Evolutionary conservation across 92 coral and sea anemone species (phyloP), one percentile per base, ranked within the genome.

Genomic region (Galaxea fascicularis): DNA sequence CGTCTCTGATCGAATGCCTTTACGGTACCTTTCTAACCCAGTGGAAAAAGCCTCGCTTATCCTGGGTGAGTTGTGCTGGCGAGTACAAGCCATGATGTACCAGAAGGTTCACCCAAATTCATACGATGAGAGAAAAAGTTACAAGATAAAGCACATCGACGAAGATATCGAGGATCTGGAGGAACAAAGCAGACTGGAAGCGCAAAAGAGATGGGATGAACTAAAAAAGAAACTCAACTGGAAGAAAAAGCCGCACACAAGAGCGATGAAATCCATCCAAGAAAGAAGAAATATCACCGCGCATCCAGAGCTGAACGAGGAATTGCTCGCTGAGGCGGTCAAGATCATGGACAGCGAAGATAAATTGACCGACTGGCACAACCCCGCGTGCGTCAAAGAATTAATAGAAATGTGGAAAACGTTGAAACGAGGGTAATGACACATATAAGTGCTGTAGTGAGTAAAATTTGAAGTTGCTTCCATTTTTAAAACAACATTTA

Each of bases 181-280:
- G 20, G 64, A 79, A 59, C 24, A 46, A 44, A 47, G 46, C 20
- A 24, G 26, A 63, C 16, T 20, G 4, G 84, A 47, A 15, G 84
- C 84, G 28, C 9, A 11, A 28, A 21, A 51, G 29, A 79, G 49
- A 67, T 79, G 74, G 73, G 15, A 5, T 10, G 64, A 51, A 46
- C 74, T 65, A 4, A 52, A 66, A 49, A 11, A 14, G 60, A 77
- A 88, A 45, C 24, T 88, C 17, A 88, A 82, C 11, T 88, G 91
- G 88, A 76, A 82, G 39, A 51, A 76, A 8, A 17, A 0, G 64
- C 52, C n/a, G 14, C 85, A 88, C 52, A 74, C 29, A 17, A 80
- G 85, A 16, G 80, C 76, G 11, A 88, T 88, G 88, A 82, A 76
- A 71, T 88, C 91, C 11, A 85, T 88, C 16, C 91, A 88, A 54